Evolutionary conservation across 2,113 vertebrate genomes (phyloP).

Genomic region (Tetrax tetrax): DNA sequence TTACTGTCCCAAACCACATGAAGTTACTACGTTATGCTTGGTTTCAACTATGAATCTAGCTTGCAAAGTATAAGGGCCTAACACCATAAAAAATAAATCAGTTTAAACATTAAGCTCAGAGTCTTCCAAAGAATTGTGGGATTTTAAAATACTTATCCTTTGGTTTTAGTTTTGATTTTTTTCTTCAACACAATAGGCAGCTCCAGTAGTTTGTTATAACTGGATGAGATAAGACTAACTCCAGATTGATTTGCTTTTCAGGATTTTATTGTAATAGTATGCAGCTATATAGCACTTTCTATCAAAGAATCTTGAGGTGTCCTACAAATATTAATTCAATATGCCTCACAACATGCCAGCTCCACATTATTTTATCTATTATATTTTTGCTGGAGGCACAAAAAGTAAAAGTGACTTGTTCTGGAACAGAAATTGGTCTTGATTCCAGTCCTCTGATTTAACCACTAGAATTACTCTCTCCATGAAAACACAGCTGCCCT

Average conservation of each 20-base stretch:
- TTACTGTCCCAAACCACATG: not conserved
- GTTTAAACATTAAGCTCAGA: not conserved
- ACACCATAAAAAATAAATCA: not conserved
- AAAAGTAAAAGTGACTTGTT: constrained; percentile 9
- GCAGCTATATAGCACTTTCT: constrained; percentile 7
- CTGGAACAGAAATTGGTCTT: constrained; percentile 24
- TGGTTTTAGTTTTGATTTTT: not conserved
- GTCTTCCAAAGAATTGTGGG: not conserved
- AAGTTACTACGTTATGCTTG: not conserved
- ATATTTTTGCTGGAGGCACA: constrained; percentile 38
- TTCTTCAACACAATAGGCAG: not conserved
- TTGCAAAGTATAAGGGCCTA: not conserved
- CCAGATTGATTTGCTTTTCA: constrained; percentile 1
- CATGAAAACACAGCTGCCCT: not conserved
- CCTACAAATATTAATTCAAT: constrained; percentile 56
- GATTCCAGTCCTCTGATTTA: not conserved
- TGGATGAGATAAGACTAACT: not conserved
- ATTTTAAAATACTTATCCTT: not conserved
- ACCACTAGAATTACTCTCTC: not conserved
- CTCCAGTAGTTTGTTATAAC: not conserved
- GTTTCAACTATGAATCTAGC: not conserved
- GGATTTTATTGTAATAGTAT: constrained; percentile 1
- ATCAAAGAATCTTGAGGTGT: constrained; percentile 27
- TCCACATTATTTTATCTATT: constrained; percentile 1
- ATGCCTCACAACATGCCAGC: not conserved